Percentiles rank a stretch among this genome's conserved stretches.
phyloP scores from a whole-genome alignment of 2,113 vertebrate genomes.

The Archilochus colubris region DNA sequence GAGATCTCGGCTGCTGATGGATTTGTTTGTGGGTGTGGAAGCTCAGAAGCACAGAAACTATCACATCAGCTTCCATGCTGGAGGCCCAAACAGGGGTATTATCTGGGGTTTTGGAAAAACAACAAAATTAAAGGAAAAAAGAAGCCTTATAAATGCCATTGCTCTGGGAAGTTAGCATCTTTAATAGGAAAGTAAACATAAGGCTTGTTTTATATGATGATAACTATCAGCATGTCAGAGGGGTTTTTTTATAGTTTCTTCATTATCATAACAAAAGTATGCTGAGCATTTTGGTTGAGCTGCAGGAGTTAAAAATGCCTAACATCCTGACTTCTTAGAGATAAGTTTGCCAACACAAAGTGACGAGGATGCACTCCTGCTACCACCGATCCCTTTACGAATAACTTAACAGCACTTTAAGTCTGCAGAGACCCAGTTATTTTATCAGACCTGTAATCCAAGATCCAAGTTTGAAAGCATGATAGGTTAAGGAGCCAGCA shows the following conservation, averaged over 20 bases:
- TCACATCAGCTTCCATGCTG: neutral
- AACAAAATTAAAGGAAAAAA: neutral
- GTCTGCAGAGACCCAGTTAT: neutral
- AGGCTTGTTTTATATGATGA: neutral
- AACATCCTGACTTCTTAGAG: neutral
- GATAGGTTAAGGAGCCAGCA: neutral
- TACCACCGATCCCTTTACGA: neutral
- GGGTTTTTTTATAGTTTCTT: neutral
- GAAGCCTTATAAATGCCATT: neutral
- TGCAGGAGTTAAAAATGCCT: constrained; percentile 3
- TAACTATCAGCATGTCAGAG: neutral
- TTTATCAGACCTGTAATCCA: neutral
- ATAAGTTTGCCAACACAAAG: neutral
- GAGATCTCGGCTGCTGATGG: neutral
- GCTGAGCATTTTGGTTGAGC: neutral
- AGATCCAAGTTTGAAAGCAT: neutral
- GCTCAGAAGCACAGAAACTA: neutral
- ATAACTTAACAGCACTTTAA: neutral
- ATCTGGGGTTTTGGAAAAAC: neutral
- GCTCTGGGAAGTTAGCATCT: neutral
- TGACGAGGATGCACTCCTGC: neutral
- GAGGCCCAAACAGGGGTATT: neutral
- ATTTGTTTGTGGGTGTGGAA: neutral
- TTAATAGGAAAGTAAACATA: neutral
- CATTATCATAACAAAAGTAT: neutral